Percentiles rank a stretch among this genome's conserved stretches.
These are phyloP conservation scores for Pseudolycoriella hygida DNA, from an alignment of 2,888 invertebrate genomes.

Conservation along the genomic window DNA sequence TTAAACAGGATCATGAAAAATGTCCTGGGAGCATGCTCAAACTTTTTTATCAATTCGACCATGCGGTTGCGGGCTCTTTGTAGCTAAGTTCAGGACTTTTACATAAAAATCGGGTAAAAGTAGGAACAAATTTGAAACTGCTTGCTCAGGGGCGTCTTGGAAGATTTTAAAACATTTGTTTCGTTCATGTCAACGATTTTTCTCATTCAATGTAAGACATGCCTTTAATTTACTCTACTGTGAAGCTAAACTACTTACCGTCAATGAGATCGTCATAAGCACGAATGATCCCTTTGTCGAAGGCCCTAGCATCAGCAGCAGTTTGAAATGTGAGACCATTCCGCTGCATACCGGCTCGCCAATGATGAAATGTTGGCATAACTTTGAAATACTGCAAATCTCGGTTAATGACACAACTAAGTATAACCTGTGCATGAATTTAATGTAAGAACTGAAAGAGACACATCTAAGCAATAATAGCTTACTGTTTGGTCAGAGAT, in stretches of 20 bases:
- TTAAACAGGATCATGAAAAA: too few species aligned
- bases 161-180: too few species aligned
- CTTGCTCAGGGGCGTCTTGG: too few species aligned
- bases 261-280: conserved; percentile 81
- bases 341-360: conserved; percentile 88
- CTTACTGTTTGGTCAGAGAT: conserved; percentile 81
- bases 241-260: conserved; percentile 43
- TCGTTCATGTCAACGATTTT: too few species aligned
- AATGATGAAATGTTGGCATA: conserved; percentile 97
- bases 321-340: conserved; percentile 94
- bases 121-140: too few species aligned
- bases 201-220: too few species aligned
- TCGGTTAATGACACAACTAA: conserved; percentile 87
- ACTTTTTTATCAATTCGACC: too few species aligned
- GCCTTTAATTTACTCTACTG: too few species aligned
- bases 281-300: conserved; percentile 78
- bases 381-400: conserved; percentile 95
- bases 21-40: too few species aligned
- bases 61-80: too few species aligned
- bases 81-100: too few species aligned
- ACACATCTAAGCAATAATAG: not conserved
- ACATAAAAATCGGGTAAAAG: too few species aligned
- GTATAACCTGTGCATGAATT: conserved; percentile 50
- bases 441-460: not conserved
- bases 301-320: conserved; percentile 84